Percentiles rank a stretch among this genome's conserved stretches.
These are phyloP conservation scores for Nemopilema nomurai DNA, from an alignment of 30 jellyfish, hydroid and myxozoan species.

Conservation along the genomic window DNA sequence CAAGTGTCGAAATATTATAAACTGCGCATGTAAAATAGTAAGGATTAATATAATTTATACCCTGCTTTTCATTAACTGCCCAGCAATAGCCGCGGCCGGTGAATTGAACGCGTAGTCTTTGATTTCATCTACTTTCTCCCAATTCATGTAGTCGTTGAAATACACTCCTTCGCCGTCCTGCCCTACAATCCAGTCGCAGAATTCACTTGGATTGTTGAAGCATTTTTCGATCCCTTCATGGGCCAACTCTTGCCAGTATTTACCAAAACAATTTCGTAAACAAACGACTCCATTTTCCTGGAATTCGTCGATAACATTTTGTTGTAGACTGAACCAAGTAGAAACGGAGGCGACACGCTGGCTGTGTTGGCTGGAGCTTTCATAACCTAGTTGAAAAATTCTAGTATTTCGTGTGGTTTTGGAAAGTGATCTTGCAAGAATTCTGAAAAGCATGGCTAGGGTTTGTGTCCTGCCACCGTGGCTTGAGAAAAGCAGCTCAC, in stretches of 20 bases:
- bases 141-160: slow-evolving; percentile 80
- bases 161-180: slow-evolving; percentile 63
- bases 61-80: slow-evolving; percentile 47
- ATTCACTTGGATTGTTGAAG: slow-evolving; percentile 54
- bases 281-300: slow-evolving; percentile 79
- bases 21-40: too few relatives aligned
- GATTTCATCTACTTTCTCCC: slow-evolving; percentile 49
- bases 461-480: too few relatives aligned
- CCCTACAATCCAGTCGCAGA: slow-evolving; percentile 57
- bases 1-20: too few relatives aligned
- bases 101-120: slow-evolving; percentile 47
- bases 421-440: background rate
- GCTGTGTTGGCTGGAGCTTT: background rate
- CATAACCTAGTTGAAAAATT: background rate
- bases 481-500: too few relatives aligned
- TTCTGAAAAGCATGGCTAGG: too few relatives aligned
- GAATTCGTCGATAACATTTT: slow-evolving; percentile 36
- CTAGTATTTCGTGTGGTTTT: background rate
- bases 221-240: slow-evolving; percentile 57
- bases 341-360: background rate
- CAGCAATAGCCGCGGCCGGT: slow-evolving; percentile 80
- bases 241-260: slow-evolving; percentile 49
- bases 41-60: too few relatives aligned
- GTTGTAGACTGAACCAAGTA: background rate
- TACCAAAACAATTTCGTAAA: slow-evolving; percentile 49